Conservation (phyloP, 2,888 invertebrate genomes). For the Notodonta ziczac region DNA sequence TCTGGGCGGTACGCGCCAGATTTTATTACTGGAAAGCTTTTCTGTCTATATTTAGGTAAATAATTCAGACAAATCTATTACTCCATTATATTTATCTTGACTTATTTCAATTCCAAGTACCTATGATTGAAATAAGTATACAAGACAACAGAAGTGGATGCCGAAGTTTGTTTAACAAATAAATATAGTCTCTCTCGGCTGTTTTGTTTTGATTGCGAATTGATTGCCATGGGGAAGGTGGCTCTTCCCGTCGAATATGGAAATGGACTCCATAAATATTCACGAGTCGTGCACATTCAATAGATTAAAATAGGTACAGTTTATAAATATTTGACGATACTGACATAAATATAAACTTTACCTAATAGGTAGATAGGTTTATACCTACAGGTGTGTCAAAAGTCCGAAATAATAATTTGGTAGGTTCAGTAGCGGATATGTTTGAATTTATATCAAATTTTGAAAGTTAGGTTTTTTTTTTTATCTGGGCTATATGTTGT, state of each 20-base stretch:
- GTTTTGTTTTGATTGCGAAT: constrained; percentile 6
- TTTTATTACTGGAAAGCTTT: too few relatives aligned
- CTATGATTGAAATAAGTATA: not conserved
- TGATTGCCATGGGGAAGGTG: constrained; percentile 1
- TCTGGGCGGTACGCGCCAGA: too few relatives aligned
- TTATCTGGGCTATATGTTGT: too few relatives aligned
- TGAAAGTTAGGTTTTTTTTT: too few relatives aligned
- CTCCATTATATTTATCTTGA: not conserved
- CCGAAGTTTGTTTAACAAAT: constrained; percentile 1
- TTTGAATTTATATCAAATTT: too few relatives aligned
- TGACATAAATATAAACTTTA: not conserved
- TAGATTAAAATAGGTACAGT: not conserved
- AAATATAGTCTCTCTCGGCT: not conserved
- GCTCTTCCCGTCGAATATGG: constrained; percentile 6
- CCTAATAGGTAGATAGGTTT: too few relatives aligned
- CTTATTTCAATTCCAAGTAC: not conserved
- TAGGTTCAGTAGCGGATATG: too few relatives aligned
- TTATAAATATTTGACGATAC: not conserved
- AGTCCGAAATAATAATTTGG: too few relatives aligned
- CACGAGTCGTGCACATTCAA: not conserved
- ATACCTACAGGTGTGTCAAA: too few relatives aligned
- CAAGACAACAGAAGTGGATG: not conserved
- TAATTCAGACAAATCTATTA: not conserved
- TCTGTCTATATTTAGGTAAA: too few relatives aligned
- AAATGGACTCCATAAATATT: constrained; percentile 25